Percentiles rank a stretch among this genome's conserved stretches.
Conservation (phyloP, 2,888 invertebrate species). For the Agrenia bidenticulata region DNA sequence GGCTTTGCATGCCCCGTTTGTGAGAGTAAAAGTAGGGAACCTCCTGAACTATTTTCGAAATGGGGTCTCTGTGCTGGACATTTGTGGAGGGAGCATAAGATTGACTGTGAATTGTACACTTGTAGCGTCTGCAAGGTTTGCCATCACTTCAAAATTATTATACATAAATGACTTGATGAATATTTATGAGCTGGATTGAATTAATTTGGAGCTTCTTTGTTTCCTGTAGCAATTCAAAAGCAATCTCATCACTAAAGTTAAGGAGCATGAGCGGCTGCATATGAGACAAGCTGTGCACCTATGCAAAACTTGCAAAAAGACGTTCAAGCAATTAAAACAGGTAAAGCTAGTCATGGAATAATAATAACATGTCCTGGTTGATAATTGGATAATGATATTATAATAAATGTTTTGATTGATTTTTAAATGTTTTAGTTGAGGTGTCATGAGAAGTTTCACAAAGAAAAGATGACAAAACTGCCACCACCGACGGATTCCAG, state of each 20-base stretch:
- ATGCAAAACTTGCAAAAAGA: slow-evolving; percentile 48
- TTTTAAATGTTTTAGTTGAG: slow-evolving; percentile 34
- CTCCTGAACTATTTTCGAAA: slow-evolving; percentile 58
- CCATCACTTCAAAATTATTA: no score
- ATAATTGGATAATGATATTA: no score
- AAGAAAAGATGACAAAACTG: slow-evolving; percentile 46
- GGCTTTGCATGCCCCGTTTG: slow-evolving; percentile 42
- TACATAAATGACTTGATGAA: slow-evolving; percentile 3
- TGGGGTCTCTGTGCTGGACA: slow-evolving; percentile 71
- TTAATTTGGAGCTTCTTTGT: no score
- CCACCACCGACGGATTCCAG: slow-evolving; percentile 45
- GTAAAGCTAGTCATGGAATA: slow-evolving; percentile 32
- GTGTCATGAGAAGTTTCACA: slow-evolving; percentile 51
- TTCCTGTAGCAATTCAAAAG: slow-evolving; percentile 45
- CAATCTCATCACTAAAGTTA: slow-evolving; percentile 41
- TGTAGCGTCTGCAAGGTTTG: slow-evolving; percentile 67
- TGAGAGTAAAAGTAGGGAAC: slow-evolving; percentile 15
- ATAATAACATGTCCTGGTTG: no score
- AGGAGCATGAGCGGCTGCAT: slow-evolving; percentile 50
- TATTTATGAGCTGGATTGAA: no score
- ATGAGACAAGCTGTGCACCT: slow-evolving; percentile 32
- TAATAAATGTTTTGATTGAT: no score
- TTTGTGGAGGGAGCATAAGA: slow-evolving; percentile 68
- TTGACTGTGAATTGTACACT: slow-evolving; percentile 75
- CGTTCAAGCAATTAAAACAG: slow-evolving; percentile 51